Evolutionary conservation across 1,140 invertebrate species (phyloP), one percentile per base, ranked within the genome.

Genomic region (Micrasema minimum): DNA sequence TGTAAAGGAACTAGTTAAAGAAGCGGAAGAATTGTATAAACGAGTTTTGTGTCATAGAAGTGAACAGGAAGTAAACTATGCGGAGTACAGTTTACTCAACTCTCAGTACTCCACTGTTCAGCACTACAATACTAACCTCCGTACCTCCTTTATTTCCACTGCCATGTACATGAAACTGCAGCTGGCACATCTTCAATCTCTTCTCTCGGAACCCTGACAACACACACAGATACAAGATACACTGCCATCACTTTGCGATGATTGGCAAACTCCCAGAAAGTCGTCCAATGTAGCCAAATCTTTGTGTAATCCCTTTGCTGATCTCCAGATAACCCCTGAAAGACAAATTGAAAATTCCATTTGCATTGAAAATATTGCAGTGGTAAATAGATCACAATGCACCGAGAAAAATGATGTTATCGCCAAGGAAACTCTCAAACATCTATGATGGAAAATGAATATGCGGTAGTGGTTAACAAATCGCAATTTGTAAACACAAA

Each of bases 1-100:
- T 20, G 55, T 72, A 9, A 45, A 43, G 20, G 45, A 46, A 31
- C 59, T 66, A 5, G 23, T 65, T 7, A 64, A 35, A 20, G 65
- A 68, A 31, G 23, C 65, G 4, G 71, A 75, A 48, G 69, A 69
- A 61, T 46, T 75, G 18, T 37, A 57, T 2, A 75, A 71, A 18
- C 55, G 51, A 66, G 31, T 75, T 9, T 31, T 59, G 6, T 18
- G 12, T 7, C 48, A 61, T 11, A 31, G 66, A 16, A 72, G 65
- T 31, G 57, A 65, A 48, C 65, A 51, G 14, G 53, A 68, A 7
- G 53, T 75, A 11, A 31, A 9, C 2, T 45, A 59, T 51, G 73
- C 73, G 0, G 73, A 75, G 35, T 71, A 69, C 43, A 71, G 65
- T 31, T 51, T 71, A n/a, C 50, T 71, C 26, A 51, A 22, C 11